Conservation (phyloP, 2,888 invertebrate genomes). For the Heliconius ismenius region DNA sequence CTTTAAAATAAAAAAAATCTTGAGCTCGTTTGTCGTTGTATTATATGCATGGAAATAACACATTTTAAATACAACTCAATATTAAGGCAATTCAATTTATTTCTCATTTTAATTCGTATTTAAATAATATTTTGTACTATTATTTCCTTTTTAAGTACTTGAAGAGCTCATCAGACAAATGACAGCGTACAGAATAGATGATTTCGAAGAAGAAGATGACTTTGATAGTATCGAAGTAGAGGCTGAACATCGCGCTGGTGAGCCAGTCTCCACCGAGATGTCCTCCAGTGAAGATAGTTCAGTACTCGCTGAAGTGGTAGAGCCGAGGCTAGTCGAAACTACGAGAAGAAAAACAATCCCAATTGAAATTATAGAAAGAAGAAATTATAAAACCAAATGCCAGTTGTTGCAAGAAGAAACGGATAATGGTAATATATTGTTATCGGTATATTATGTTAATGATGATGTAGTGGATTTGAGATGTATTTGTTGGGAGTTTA, state of each 20-base stretch:
- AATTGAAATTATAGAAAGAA: conserved; percentile 58
- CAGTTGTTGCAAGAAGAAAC: conserved; percentile 77
- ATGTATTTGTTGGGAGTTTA: background rate
- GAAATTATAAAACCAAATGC: conserved; percentile 78
- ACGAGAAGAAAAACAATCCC: conserved; percentile 55
- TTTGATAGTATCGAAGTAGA: conserved; percentile 54
- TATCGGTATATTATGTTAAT: background rate
- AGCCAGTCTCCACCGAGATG: conserved; percentile 47
- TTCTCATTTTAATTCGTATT: background rate
- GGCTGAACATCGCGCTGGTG: conserved; percentile 45
- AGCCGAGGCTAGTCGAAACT: conserved; percentile 66
- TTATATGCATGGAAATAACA: no score
- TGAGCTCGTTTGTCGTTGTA: no score
- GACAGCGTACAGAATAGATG: conserved; percentile 78
- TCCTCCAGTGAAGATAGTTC: conserved; percentile 52
- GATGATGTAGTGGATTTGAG: background rate
- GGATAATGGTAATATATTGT: conserved; percentile 59
- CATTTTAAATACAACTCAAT: no score
- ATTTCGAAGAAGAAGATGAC: conserved; percentile 78
- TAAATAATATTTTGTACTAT: background rate
- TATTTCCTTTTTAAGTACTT: conserved; percentile 71
- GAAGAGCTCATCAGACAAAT: conserved; percentile 87
- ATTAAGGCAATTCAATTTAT: no score
- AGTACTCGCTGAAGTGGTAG: conserved; percentile 61
- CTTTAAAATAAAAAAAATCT: no score